A percentile compares a stretch with the other conserved stretches of the same genome.
Conservation (phyloP, 2,797 vertebrate genomes). For the Pyrocephalus nanus region DNA sequence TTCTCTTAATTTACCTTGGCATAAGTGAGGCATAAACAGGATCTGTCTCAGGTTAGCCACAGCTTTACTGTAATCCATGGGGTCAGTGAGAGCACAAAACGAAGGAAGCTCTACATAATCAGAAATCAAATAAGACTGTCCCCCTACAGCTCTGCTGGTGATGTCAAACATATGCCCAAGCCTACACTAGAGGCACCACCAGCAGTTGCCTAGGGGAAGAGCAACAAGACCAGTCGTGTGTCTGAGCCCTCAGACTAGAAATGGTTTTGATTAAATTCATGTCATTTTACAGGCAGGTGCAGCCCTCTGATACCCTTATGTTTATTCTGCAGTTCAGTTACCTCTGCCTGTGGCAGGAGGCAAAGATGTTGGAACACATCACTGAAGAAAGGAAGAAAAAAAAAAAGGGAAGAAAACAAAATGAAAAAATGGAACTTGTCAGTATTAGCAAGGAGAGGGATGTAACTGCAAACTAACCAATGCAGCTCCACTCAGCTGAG, state of each 20-base stretch:
- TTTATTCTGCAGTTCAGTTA: not conserved
- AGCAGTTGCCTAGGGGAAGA: constrained; percentile 14
- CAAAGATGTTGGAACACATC: not conserved
- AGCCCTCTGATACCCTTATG: not conserved
- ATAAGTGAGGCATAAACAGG: not conserved
- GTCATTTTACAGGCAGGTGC: constrained; percentile 45
- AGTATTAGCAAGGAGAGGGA: not conserved
- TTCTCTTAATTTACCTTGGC: not conserved
- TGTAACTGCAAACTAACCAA: not conserved
- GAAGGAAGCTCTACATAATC: not conserved
- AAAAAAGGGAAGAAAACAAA: not conserved
- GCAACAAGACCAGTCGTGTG: not conserved
- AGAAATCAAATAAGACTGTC: constrained; percentile 5
- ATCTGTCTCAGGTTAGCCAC: not conserved
- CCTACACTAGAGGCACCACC: not conserved
- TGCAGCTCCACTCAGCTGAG: not conserved
- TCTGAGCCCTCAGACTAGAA: not conserved
- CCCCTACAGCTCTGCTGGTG: not conserved
- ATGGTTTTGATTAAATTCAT: constrained; percentile 42
- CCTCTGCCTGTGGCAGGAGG: not conserved
- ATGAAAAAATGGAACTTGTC: not conserved
- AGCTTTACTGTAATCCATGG: not conserved
- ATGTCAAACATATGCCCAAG: not conserved
- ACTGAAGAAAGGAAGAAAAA: not conserved
- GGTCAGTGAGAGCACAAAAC: not conserved